phyloP scores from a whole-genome alignment of 2,888 invertebrate genomes.

The Julus scandinavius region DNA sequence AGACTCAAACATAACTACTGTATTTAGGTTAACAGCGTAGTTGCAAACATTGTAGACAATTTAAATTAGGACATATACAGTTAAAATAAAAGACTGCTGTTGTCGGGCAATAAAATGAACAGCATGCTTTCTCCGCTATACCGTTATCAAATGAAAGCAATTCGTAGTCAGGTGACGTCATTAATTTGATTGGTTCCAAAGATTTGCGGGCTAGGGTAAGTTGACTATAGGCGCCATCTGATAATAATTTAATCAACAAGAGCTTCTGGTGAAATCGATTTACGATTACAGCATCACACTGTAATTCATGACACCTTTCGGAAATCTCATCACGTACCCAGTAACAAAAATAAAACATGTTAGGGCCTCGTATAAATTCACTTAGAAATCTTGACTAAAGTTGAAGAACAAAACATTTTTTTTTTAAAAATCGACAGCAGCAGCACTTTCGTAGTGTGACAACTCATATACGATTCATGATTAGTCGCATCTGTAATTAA shows the following conservation, averaged over 20 bases:
- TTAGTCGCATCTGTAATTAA: no score
- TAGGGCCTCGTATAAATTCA: background rate
- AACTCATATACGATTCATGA: no score
- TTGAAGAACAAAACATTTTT: no score
- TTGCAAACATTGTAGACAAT: no score
- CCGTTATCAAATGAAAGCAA: background rate
- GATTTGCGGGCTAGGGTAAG: background rate
- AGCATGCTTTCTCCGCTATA: background rate
- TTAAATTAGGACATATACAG: background rate
- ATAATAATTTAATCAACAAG: constrained; percentile 14
- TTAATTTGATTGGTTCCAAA: background rate
- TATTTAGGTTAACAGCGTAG: no score
- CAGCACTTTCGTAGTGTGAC: no score
- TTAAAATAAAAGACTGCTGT: background rate
- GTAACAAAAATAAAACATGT: background rate
- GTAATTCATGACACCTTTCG: constrained; percentile 1
- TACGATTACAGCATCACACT: constrained; percentile 17
- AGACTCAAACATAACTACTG: no score
- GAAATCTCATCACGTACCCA: background rate
- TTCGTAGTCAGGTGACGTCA: constrained; percentile 2
- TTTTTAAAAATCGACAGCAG: no score
- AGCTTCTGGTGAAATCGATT: constrained; percentile 21
- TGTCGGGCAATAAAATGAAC: background rate
- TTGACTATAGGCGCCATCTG: constrained; percentile 1
- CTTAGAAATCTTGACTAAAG: background rate